A percentile compares a stretch with the other conserved stretches of the same genome.
These are phyloP conservation scores for Parnassius glacialis DNA, from an alignment of 2,888 invertebrate genomes.

Conservation along the genomic window DNA sequence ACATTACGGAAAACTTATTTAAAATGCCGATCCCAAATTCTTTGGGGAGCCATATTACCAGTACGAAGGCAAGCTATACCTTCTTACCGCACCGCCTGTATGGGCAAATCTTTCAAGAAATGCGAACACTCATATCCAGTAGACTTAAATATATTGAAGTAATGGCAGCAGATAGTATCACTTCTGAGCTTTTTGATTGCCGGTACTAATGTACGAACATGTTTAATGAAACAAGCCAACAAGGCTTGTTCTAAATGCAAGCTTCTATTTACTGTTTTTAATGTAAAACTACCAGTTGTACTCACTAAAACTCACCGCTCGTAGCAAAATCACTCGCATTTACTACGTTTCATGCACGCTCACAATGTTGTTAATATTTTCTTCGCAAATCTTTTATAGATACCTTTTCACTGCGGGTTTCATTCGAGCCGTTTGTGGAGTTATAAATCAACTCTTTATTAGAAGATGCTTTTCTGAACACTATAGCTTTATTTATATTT, in stretches of 20 bases:
- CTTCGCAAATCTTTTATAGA: slow-evolving; percentile 21
- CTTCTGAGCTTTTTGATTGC: no score
- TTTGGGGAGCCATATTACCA: no score
- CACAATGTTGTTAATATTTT: slow-evolving; percentile 27
- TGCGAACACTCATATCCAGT: no score
- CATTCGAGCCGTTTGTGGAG: slow-evolving; percentile 19
- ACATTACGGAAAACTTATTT: no score
- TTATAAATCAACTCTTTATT: slow-evolving; percentile 26
- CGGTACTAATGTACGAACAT: no score
- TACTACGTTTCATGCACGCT: slow-evolving; percentile 3
- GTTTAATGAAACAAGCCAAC: no score
- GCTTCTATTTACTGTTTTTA: slow-evolving; percentile 16
- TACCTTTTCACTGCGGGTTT: slow-evolving; percentile 19
- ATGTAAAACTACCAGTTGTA: slow-evolving; percentile 12
- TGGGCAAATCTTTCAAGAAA: no score
- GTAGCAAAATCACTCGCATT: slow-evolving; percentile 13
- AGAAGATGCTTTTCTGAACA: slow-evolving; percentile 16
- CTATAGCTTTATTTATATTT: slow-evolving; percentile 16
- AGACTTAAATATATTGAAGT: no score
- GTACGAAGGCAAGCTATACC: no score
- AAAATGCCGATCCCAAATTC: no score
- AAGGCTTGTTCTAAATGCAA: background rate
- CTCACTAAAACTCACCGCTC: slow-evolving; percentile 10
- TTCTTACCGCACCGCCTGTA: no score
- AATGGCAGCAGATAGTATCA: no score